Evolutionary conservation across 2,888 invertebrate genomes (phyloP), one percentile per base, ranked within the genome.

Genomic region (Siphlonurus alternatus): DNA sequence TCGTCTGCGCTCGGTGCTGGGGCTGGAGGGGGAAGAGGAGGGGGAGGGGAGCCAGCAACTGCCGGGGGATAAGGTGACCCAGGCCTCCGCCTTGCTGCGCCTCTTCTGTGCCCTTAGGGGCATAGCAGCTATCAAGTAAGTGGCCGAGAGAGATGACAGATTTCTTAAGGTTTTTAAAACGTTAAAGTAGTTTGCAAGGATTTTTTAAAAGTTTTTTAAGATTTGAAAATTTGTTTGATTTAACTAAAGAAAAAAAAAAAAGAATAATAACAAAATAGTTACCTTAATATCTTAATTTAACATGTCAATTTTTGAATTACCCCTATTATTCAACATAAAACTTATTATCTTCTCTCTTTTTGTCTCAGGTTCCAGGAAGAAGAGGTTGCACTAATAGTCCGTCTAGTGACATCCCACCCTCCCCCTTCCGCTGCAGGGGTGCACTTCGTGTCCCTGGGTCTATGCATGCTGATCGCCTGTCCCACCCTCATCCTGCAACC

Each of bases 381-480:
- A 69, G 97, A 97, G 80, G 86, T 93, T 23, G 82, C 83, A 64
- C 81, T 88, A 61, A 80, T 97, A 25, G 83, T 96, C 18, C 85
- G 89, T 71, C 78, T 97, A 59, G 82, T 95, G 20, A 94, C 94
- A 0, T 89, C 89, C 25, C 89, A 89, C 71, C 93, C 93, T 1
- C 88, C 88, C 22, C 88, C 92, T 0, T 90, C 90, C n/a, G 87
- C 90, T 23, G 90, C 93, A 25, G 96, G 96, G 10, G 92, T 93
- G 5, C 79, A 94, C 72, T 95, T 96, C 75, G 93, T 95, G 0
- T 93, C 94, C 0, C 80, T 96, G 53, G 93, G 93, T 22, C 81
- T 97, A 1, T 95, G 95, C 73, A 93, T 95, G 89, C 81, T 97
- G 1, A 88, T 97, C 59, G 93, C 95, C 0, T 95, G 94, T 73